Base-by-base conservation (phyloP, 1,140 invertebrate genomes). In the Dendroctonus valens region DNA sequence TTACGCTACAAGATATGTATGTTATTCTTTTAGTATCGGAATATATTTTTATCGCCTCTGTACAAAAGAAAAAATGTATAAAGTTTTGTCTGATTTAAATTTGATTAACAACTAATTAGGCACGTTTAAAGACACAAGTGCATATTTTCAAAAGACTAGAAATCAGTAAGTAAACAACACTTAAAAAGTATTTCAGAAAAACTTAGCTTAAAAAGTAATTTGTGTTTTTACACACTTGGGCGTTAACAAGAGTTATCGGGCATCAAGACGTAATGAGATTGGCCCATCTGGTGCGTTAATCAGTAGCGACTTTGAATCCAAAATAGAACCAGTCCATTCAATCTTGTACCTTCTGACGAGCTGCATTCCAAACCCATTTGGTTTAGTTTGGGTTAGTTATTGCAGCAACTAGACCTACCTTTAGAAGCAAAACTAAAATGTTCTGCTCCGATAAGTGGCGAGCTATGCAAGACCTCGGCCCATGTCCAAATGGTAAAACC, bases 371-470 rank as follows among this genome's bases (percentile, higher is more conserved):
- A 41, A 41, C 53, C 9, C 26, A 26, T 26, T 26, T 26, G 26
- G 26, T 26, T 26, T 3, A 26, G 26, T 26, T 26, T 26, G 26
- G 26, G 26, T 26, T 26, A 26, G 41, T 44, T 38, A 15, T 54
- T n/a, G 6, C 11, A 0, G n/a, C 38, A 55, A 55, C 39, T 55
- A 5, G 55, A 67, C 48, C 68, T 58, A 79, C 81, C 79, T 85
- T 85, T 41, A 94, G 79, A 6, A 94, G 72, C n/a, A 91, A 81
- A 12, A 91, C 83, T 68, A 88, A 84, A 73, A 96, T 87, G 78
- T 93, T 93, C 78, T 96, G 93, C 74, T 96, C 92, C 6, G 94
- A 93, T 51, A 97, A 81, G 75, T 93, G 82, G 74, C 91, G 82
- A 2, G 93, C 94, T 52, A 96, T 92, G 71, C 95, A 97, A 7